Percentiles rank a stretch among this genome's conserved stretches.
phyloP scores from a whole-genome alignment of 2,797 vertebrate genomes.

The Anomalospiza imberbis region DNA sequence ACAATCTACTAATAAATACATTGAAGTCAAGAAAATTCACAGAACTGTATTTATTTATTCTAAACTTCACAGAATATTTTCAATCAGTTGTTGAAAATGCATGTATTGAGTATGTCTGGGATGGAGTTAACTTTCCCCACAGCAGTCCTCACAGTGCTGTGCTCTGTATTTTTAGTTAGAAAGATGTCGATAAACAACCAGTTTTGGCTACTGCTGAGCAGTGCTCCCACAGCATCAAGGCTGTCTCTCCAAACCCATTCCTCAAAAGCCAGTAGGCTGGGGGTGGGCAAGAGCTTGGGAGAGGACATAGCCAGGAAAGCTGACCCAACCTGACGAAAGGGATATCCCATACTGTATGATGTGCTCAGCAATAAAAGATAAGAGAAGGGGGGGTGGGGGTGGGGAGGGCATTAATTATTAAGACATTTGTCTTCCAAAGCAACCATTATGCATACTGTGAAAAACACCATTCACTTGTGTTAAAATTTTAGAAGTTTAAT shows the following conservation, averaged over 20 bases:
- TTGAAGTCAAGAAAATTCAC: neutral
- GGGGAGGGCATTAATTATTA: neutral
- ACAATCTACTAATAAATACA: constrained; percentile 14
- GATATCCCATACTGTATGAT: neutral
- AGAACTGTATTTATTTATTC: neutral
- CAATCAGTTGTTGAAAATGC: neutral
- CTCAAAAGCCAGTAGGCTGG: neutral
- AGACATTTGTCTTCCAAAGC: neutral
- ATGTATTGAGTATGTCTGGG: neutral
- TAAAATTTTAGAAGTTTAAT: too few relatives aligned
- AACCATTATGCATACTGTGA: neutral
- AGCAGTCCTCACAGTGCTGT: neutral
- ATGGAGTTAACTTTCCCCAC: neutral
- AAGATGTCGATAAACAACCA: neutral
- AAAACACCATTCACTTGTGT: too few relatives aligned
- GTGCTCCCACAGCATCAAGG: neutral
- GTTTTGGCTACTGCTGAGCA: neutral
- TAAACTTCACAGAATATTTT: neutral
- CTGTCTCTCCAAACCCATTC: neutral
- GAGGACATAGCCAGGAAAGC: neutral
- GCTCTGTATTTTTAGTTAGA: neutral
- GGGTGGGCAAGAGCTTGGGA: neutral
- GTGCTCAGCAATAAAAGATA: neutral
- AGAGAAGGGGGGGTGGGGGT: neutral
- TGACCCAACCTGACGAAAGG: neutral